Conservation (phyloP, 2,797 vertebrate genomes). For the Sciurus vulgaris region DNA sequence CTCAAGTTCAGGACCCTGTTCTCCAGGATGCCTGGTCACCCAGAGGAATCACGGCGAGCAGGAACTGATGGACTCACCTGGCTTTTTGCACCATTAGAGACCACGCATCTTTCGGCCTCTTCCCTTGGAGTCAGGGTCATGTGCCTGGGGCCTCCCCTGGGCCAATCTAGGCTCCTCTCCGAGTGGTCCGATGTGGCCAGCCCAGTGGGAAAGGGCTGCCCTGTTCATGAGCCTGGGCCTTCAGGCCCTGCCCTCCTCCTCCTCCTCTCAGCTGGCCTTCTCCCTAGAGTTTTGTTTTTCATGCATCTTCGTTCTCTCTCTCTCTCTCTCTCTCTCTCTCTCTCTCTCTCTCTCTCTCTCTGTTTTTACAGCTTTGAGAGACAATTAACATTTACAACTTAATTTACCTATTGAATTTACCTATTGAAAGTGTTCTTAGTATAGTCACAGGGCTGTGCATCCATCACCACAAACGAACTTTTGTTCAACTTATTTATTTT, state of each 20-base stretch:
- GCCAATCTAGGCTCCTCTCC: not conserved
- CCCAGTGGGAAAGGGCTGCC: not conserved
- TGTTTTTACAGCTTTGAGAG: not conserved
- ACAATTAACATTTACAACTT: not conserved
- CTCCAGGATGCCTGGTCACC: not conserved
- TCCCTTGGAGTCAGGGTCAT: not conserved
- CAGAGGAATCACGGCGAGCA: not conserved
- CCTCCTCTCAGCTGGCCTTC: not conserved
- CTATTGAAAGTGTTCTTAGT: not conserved
- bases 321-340: not conserved
- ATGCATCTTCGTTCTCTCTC: not conserved
- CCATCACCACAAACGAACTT: conserved; percentile 7
- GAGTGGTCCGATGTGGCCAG: not conserved
- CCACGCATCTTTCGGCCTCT: not conserved
- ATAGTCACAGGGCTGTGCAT: not conserved
- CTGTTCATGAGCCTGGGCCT: not conserved
- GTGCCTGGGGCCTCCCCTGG: not conserved
- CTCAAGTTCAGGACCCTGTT: not conserved
- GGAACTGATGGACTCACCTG: not conserved
- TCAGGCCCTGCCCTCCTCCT: not conserved
- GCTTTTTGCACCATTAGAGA: not conserved
- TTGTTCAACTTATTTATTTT: not conserved
- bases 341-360: not conserved
- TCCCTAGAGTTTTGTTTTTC: not conserved
- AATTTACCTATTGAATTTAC: not conserved